A percentile compares a stretch with the other conserved stretches of the same genome.
These are phyloP conservation scores for Dicerorhinus sumatrensis DNA, from an alignment of 2,113 vertebrate genomes.

Conservation along the genomic window DNA sequence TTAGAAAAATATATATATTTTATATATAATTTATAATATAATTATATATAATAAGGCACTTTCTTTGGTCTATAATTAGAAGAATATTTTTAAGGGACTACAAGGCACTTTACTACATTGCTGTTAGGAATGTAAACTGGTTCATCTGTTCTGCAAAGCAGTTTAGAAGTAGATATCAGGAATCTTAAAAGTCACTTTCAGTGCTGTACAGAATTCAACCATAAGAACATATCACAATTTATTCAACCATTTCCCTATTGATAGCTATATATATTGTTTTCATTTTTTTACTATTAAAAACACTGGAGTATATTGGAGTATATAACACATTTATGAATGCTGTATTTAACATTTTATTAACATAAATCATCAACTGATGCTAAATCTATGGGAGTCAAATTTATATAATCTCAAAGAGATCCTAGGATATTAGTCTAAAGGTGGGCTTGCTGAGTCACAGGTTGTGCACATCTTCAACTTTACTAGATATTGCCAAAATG, in stretches of 20 bases:
- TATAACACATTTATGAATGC: not conserved
- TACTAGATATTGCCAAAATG: not conserved
- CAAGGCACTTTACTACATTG: not conserved
- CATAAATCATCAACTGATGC: slow-evolving; percentile 28
- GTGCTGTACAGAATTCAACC: not conserved
- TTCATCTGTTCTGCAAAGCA: not conserved
- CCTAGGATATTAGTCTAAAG: not conserved
- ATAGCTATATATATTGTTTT: not conserved
- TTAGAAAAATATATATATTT: no score
- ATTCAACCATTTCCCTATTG: slow-evolving; percentile 39
- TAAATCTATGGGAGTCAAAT: slow-evolving; percentile 20
- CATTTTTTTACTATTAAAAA: slow-evolving; percentile 34
- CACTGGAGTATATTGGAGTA: not conserved
- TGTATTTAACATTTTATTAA: not conserved
- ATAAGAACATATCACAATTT: slow-evolving; percentile 24
- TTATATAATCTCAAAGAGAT: not conserved
- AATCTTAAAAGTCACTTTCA: slow-evolving; percentile 53
- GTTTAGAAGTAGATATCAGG: not conserved
- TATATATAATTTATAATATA: no score
- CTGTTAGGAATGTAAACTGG: slow-evolving; percentile 24
- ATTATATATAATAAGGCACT: not conserved
- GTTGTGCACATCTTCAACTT: not conserved
- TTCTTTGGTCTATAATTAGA: not conserved
- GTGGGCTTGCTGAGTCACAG: not conserved
- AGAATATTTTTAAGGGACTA: not conserved